Evolutionary conservation across 2,797 vertebrate genomes (phyloP), one percentile per base, ranked within the genome.

Genomic region (Brachyalestes nurse): DNA sequence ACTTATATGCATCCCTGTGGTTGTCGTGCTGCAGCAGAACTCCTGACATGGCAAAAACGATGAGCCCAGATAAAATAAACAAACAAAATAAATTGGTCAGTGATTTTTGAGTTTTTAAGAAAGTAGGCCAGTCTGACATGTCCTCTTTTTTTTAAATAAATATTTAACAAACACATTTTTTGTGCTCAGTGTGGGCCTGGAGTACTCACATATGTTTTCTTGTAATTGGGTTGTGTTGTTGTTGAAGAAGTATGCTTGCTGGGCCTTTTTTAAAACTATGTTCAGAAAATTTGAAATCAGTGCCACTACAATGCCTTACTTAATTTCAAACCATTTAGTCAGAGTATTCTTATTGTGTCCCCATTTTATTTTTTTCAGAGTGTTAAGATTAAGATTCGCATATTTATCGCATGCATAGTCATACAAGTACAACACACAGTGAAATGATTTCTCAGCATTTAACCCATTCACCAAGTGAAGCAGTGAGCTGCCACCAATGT

Each of bases 71-170:
- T 38, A 16, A 65, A 49, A n/a, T 21, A 28, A 72, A 55, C n/a
- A n/a, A 4, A 47, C 5, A 16, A 66, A 66, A 66, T 57, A 25
- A 55, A 73, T 57, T 80, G 34, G 3, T 57, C n/a, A 45, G 17
- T 28, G 28, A 17, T 6, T 64, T 42, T 9, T 67, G 38, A 66
- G 21, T 57, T 66, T 74, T 80, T 12, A 58, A 16, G 51, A 74
- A 74, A 80, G 49, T 80, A 74, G 71, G 60, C 0, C 67, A 80
- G 57, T 66, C 17, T 67, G 62, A 19, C 38, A 21, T 19, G 7
- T 45, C 42, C 42, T 12, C 10, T 45, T 45, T 45, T 34, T 34
- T 2, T 34, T n/a, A n/a, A 34, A 4, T 34, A 34, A 3, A 34
- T 34, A 34, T 34, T 45, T 45, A 45, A 12, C 5, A 45, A 45